Conservation (phyloP, 2,797 vertebrate genomes). For the Apogon talboti region DNA sequence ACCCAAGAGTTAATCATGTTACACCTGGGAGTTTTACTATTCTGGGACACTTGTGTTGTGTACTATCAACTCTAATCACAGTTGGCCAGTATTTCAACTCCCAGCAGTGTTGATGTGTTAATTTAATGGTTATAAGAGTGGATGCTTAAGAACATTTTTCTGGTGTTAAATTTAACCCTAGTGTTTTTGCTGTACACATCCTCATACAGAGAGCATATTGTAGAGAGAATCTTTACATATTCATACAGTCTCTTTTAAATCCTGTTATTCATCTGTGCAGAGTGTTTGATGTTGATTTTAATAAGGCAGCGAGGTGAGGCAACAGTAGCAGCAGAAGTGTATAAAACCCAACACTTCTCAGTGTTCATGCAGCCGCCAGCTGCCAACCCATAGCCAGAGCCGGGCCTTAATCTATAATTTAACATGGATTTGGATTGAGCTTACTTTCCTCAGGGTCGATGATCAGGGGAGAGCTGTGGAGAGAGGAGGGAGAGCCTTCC, state of each 20-base stretch:
- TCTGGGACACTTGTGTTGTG: too few relatives aligned
- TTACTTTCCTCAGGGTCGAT: slow-evolving; percentile 75
- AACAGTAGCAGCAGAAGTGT: slow-evolving; percentile 64
- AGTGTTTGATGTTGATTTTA: slow-evolving; percentile 79
- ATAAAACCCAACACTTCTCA: slow-evolving; percentile 56
- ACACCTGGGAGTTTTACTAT: too few relatives aligned
- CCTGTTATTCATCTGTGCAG: slow-evolving; percentile 55
- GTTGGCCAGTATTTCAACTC: too few relatives aligned
- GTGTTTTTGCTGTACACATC: background rate
- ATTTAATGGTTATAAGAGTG: too few relatives aligned
- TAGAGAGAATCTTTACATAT: slow-evolving; percentile 59
- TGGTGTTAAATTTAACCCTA: too few relatives aligned
- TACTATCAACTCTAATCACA: too few relatives aligned
- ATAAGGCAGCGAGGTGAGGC: slow-evolving; percentile 77
- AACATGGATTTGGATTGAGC: slow-evolving; percentile 76
- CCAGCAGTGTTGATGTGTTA: too few relatives aligned
- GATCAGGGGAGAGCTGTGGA: slow-evolving; percentile 61
- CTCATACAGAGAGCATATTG: slow-evolving; percentile 31
- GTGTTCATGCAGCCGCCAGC: slow-evolving; percentile 61
- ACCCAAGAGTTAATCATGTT: too few relatives aligned
- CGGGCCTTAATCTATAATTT: slow-evolving; percentile 86
- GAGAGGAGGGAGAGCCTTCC: slow-evolving; percentile 65
- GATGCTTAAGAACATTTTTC: too few relatives aligned
- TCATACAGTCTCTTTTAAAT: slow-evolving; percentile 74
- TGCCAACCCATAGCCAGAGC: slow-evolving; percentile 63